phyloP scores from a whole-genome alignment of 2,797 vertebrate species.

The Eidolon dupreanum region DNA sequence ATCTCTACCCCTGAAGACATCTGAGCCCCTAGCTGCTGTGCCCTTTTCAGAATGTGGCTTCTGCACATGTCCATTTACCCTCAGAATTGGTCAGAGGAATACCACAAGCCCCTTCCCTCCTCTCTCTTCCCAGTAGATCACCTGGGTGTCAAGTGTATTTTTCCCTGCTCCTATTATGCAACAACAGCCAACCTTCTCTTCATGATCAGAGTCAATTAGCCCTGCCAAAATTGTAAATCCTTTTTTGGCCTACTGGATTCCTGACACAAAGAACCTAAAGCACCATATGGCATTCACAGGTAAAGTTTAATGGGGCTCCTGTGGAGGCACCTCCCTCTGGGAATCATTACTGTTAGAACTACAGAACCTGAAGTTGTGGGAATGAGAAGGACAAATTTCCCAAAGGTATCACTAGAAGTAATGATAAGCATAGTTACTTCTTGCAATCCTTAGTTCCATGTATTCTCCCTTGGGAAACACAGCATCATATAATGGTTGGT shows the following conservation, averaged over 20 bases:
- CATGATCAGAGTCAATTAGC: background rate
- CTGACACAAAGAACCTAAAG: background rate
- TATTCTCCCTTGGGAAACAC: background rate
- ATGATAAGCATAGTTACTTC: background rate
- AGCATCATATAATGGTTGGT: background rate
- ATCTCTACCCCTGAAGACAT: background rate
- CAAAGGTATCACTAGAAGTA: background rate
- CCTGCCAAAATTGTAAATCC: background rate
- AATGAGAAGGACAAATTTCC: background rate
- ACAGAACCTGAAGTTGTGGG: background rate
- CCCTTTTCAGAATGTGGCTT: background rate
- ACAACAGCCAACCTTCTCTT: background rate
- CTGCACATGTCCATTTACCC: background rate
- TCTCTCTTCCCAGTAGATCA: background rate
- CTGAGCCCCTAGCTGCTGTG: background rate
- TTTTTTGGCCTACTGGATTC: background rate
- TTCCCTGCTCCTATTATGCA: background rate
- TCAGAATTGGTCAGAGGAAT: background rate
- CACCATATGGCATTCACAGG: background rate
- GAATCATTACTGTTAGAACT: background rate
- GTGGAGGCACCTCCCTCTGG: background rate
- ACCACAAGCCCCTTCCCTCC: background rate
- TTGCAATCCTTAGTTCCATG: background rate
- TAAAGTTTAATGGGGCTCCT: background rate
- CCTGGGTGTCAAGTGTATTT: background rate